A percentile compares a stretch with the other conserved stretches of the same genome.
phyloP scores from a whole-genome alignment of 2,113 vertebrate genomes.

The Odocoileus hemionus region DNA sequence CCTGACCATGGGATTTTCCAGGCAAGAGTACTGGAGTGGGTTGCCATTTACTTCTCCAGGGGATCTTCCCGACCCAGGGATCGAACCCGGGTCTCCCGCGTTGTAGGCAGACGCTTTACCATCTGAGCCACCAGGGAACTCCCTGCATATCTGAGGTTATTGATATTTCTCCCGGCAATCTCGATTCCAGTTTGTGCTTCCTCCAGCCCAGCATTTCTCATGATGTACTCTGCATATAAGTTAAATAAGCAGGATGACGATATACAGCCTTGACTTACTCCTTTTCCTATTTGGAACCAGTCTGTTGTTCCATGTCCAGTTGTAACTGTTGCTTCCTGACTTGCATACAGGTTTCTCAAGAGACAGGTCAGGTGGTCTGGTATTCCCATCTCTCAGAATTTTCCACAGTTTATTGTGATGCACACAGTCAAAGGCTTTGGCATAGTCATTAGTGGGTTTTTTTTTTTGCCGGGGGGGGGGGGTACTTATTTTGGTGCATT shows the following conservation, averaged over 20 bases:
- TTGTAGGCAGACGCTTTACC: too few relatives aligned
- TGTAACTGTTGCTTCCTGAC: neutral
- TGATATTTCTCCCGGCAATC: neutral
- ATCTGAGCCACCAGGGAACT: too few relatives aligned
- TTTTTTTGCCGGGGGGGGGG: accelerated
- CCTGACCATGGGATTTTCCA: too few relatives aligned
- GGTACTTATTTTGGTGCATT: neutral
- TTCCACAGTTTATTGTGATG: neutral
- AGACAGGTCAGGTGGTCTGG: neutral
- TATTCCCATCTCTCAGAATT: neutral
- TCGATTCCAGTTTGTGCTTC: neutral
- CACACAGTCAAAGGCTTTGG: neutral
- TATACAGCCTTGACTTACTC: neutral
- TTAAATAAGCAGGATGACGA: neutral
- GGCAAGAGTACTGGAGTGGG: too few relatives aligned
- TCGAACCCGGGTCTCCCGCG: too few relatives aligned
- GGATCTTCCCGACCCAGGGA: too few relatives aligned
- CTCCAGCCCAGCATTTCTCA: neutral
- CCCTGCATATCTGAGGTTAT: neutral
- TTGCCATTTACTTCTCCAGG: too few relatives aligned
- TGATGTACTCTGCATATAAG: neutral
- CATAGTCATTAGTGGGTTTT: neutral
- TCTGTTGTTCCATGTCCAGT: neutral
- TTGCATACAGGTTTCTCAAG: neutral
- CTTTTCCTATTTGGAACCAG: neutral